A percentile compares a stretch with the other conserved stretches of the same genome.
phyloP scores from a whole-genome alignment of 2,113 vertebrate genomes.

The Passerina amoena region DNA sequence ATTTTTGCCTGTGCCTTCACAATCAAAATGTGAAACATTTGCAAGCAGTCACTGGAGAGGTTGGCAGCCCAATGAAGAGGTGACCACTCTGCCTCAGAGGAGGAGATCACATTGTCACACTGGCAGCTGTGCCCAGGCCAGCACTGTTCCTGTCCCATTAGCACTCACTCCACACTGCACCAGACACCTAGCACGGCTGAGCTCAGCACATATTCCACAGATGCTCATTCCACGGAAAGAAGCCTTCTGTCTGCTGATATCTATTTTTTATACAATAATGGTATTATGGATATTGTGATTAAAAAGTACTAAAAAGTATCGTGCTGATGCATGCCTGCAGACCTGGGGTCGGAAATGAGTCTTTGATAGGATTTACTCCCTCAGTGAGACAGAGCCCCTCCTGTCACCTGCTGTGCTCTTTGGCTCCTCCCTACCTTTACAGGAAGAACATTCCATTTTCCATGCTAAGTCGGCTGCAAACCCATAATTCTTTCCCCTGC shows the following conservation, averaged over 20 bases:
- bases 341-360: background rate
- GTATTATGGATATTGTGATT: no score
- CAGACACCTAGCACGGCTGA: background rate
- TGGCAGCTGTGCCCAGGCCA: background rate
- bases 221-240: background rate
- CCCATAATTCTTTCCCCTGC: background rate
- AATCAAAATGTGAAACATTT: background rate
- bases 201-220: background rate
- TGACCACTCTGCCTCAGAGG: fast-evolving
- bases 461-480: background rate
- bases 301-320: background rate
- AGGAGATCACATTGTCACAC: background rate
- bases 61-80: background rate
- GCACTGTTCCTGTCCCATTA: background rate
- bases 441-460: background rate
- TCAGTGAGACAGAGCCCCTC: background rate
- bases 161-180: background rate
- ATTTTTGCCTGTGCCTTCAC: background rate
- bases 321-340: background rate
- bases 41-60: background rate
- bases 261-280: background rate
- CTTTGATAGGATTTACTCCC: background rate
- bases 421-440: background rate
- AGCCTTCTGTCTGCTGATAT: background rate
- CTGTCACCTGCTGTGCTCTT: background rate